phyloP scores from a whole-genome alignment of 2,888 invertebrate species.

The Pollenia amentaria region DNA sequence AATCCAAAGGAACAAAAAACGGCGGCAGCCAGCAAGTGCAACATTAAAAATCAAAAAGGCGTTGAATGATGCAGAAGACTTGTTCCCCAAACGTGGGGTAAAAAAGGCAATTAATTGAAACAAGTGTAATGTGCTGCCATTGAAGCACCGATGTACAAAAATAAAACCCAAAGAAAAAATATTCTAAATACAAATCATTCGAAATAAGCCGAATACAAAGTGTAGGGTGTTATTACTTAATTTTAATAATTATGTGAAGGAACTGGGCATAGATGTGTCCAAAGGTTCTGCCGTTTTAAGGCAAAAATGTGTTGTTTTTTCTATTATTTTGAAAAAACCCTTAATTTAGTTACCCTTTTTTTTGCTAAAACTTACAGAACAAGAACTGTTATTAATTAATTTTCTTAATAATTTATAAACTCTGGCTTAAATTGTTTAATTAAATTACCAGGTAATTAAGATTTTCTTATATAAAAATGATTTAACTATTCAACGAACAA shows the following conservation, averaged over 20 bases:
- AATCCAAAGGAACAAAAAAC: slow-evolving; percentile 1
- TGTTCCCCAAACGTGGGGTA: slow-evolving; percentile 67
- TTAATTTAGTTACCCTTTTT: too few species aligned
- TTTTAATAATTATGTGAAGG: too few species aligned
- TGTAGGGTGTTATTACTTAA: slow-evolving; percentile 8
- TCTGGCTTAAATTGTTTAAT: too few species aligned
- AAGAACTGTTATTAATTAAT: neutral
- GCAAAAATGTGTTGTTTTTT: too few species aligned
- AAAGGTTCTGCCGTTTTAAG: too few species aligned
- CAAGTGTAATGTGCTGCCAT: slow-evolving; percentile 75
- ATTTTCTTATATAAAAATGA: too few species aligned
- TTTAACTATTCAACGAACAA: neutral
- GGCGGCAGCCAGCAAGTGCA: slow-evolving; percentile 61
- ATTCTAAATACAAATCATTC: neutral
- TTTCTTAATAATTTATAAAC: neutral
- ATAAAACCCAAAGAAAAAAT: slow-evolving; percentile 51
- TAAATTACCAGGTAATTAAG: too few species aligned
- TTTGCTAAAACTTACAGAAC: too few species aligned
- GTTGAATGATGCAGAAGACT: slow-evolving; percentile 76
- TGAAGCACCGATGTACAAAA: slow-evolving; percentile 64
- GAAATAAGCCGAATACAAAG: neutral
- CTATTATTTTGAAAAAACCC: too few species aligned
- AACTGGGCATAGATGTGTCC: too few species aligned
- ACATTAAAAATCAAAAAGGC: slow-evolving; percentile 74
- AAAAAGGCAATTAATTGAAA: slow-evolving; percentile 81